Evolutionary conservation across 2,113 vertebrate genomes (phyloP).

Genomic region (Anguilla rostrata): DNA sequence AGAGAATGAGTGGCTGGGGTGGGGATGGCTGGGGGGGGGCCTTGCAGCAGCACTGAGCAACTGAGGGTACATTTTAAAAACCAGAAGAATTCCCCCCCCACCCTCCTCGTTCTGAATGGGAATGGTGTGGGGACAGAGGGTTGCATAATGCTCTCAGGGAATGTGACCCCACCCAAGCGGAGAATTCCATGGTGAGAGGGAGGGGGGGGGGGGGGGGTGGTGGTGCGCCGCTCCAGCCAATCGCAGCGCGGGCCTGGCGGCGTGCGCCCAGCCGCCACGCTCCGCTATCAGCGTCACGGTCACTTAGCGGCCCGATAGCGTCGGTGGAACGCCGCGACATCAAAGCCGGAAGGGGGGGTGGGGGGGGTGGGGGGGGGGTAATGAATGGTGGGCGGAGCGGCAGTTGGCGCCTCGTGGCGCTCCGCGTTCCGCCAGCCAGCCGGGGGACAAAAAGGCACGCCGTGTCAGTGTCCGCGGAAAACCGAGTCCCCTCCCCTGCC

Average conservation of each 20-base stretch:
- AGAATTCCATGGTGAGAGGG: background rate
- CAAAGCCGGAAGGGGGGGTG: background rate
- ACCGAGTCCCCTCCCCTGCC: background rate
- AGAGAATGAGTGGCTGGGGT: constrained; percentile 52
- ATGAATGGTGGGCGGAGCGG: background rate
- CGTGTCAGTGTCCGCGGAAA: background rate
- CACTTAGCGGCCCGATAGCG: background rate
- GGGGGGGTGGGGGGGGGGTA: too few species aligned
- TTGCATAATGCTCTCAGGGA: background rate
- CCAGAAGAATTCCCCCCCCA: background rate
- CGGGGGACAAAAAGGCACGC: background rate
- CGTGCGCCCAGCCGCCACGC: too few species aligned
- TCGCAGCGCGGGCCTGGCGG: background rate
- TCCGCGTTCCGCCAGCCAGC: background rate
- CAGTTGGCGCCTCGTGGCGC: background rate
- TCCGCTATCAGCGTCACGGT: background rate
- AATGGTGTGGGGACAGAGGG: background rate
- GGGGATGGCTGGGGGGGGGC: constrained; percentile 14
- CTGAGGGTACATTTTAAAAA: background rate
- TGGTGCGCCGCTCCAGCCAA: background rate
- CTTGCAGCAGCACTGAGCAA: too few species aligned
- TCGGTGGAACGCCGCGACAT: background rate
- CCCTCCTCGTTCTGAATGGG: background rate
- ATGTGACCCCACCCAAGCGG: background rate
- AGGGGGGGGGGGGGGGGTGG: too few species aligned